phyloP scores from a whole-genome alignment of 2,797 vertebrate species.

The Microhierax caerulescens region DNA sequence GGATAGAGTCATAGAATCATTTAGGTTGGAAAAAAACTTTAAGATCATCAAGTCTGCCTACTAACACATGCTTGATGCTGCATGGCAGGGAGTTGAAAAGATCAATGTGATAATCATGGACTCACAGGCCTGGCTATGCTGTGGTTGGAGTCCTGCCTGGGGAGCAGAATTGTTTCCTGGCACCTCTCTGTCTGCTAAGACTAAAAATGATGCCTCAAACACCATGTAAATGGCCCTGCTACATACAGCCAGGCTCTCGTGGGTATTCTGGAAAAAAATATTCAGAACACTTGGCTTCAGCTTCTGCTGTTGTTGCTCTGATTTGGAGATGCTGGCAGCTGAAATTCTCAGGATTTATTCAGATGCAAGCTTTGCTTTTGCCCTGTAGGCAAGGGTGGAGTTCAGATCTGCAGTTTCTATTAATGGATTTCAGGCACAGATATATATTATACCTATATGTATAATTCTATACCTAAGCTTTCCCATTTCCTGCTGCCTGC shows the following conservation, averaged over 20 bases:
- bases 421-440: not conserved
- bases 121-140: not conserved
- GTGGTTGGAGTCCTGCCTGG: not conserved
- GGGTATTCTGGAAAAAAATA: not conserved
- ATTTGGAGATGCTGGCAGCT: not conserved
- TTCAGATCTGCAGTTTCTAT: not conserved
- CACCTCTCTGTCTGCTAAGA: not conserved
- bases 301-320: not conserved
- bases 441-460: not conserved
- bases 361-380: not conserved
- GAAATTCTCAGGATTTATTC: slow-evolving; percentile 13
- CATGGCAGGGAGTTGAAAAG: not conserved
- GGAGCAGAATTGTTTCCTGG: not conserved
- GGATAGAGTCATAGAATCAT: no score
- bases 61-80: not conserved
- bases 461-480: not conserved
- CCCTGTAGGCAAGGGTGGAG: not conserved
- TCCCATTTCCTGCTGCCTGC: not conserved
- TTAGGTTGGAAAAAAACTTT: no score
- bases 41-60: no score
- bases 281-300: not conserved
- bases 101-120: not conserved
- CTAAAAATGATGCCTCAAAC: not conserved
- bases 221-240: not conserved
- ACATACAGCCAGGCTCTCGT: not conserved